Evolutionary conservation across 2,888 invertebrate species (phyloP).

Genomic region (Adineta ricciae): DNA sequence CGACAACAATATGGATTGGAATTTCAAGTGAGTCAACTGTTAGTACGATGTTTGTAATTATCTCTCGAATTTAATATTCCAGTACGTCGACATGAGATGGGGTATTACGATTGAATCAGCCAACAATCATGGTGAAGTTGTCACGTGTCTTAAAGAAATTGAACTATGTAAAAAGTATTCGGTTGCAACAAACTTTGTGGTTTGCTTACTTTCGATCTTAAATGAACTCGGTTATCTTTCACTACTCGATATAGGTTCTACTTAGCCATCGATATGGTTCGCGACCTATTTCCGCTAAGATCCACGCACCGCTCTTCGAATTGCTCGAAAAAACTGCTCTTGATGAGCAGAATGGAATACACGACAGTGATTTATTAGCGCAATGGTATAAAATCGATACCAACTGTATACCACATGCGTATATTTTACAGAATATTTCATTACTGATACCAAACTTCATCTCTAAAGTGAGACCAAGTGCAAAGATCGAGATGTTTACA

Average conservation of each 20-base stretch:
- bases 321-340: background rate
- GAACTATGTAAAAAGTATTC: background rate
- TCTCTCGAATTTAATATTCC: too few relatives aligned
- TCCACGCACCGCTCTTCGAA: background rate
- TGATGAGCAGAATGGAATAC: background rate
- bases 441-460: slow-evolving; percentile 36
- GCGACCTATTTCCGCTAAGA: slow-evolving; percentile 21
- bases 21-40: background rate
- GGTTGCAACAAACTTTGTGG: background rate
- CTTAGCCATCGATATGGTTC: slow-evolving; percentile 33
- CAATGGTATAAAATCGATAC: slow-evolving; percentile 42
- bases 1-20: background rate
- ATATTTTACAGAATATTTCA: slow-evolving; percentile 38
- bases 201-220: background rate
- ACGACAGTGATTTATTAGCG: background rate
- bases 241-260: slow-evolving; percentile 6
- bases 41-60: background rate
- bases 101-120: background rate
- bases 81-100: slow-evolving; percentile 17
- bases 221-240: background rate
- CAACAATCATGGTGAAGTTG: background rate
- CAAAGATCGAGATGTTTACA: background rate
- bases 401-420: slow-evolving; percentile 42
- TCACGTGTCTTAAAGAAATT: slow-evolving; percentile 2
- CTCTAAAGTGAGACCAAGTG: slow-evolving; percentile 36